These are phyloP conservation scores for Tonatia bakeri DNA, from an alignment of 2,113 vertebrate species.

Conservation along the genomic window DNA sequence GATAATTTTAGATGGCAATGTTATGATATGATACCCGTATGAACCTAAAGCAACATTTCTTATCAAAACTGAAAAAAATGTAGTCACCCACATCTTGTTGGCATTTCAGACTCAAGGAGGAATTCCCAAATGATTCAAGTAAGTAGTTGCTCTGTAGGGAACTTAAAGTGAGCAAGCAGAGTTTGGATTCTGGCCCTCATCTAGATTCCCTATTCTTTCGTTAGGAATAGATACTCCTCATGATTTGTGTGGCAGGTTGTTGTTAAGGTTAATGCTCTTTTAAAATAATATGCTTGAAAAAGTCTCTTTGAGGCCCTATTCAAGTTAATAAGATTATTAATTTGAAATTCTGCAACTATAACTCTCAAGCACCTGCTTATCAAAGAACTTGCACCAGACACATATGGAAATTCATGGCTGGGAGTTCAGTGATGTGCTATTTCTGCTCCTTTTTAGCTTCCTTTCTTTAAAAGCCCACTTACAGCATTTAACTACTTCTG, in stretches of 20 bases:
- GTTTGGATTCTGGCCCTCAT: neutral
- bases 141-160: neutral
- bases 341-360: slow-evolving; percentile 28
- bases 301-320: neutral
- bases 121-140: slow-evolving; percentile 44
- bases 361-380: slow-evolving; percentile 14
- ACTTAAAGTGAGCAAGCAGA: neutral
- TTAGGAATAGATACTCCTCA: neutral
- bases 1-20: slow-evolving; percentile 57
- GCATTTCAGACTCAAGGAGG: slow-evolving; percentile 50
- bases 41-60: slow-evolving; percentile 43
- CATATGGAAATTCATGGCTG: neutral
- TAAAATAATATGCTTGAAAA: slow-evolving; percentile 24
- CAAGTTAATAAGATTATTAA: neutral
- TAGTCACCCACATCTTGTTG: slow-evolving; percentile 17
- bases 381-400: neutral
- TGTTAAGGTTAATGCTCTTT: slow-evolving; percentile 26
- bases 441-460: neutral
- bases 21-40: slow-evolving; percentile 25
- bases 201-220: neutral
- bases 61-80: slow-evolving; percentile 57
- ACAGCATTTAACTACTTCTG: neutral
- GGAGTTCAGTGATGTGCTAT: neutral
- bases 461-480: neutral
- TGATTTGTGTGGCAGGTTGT: neutral